Conservation (phyloP, 92 coral and sea anemone genomes). For the Zoanthus sociatus region DNA sequence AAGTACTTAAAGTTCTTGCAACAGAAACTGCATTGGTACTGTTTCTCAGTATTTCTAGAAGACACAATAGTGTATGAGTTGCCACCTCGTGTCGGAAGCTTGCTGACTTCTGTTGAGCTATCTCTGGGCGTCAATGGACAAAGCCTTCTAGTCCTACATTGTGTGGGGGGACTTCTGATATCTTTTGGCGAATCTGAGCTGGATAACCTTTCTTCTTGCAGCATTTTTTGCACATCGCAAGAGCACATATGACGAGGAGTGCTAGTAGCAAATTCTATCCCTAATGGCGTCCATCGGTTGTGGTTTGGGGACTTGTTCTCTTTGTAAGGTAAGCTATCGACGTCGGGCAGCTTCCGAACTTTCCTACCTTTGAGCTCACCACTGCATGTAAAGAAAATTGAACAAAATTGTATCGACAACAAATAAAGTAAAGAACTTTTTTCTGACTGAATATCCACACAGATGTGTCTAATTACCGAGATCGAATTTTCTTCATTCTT, state of each 20-base stretch:
- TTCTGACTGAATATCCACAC: neutral
- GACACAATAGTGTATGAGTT: neutral
- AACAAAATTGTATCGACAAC: neutral
- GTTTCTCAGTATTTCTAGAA: slow-evolving; percentile 53
- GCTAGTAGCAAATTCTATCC: slow-evolving; percentile 13
- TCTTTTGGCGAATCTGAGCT: neutral
- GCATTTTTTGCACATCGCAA: neutral
- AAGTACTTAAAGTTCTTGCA: slow-evolving; percentile 80
- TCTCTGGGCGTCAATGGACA: slow-evolving; percentile 32
- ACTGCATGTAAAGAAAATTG: neutral
- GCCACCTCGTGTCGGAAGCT: neutral
- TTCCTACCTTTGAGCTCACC: slow-evolving; percentile 52
- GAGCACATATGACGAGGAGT: slow-evolving; percentile 16
- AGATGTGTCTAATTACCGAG: too few species aligned
- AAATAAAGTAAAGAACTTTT: neutral
- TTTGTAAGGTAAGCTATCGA: slow-evolving; percentile 24
- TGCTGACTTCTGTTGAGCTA: neutral
- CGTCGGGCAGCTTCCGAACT: slow-evolving; percentile 66
- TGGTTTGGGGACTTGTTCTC: slow-evolving; percentile 33
- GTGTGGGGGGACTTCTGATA: neutral
- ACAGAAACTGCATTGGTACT: slow-evolving; percentile 71
- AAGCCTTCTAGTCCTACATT: slow-evolving; percentile 3
- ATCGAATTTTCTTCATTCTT: too few species aligned
- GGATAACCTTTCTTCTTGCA: neutral
- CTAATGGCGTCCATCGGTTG: slow-evolving; percentile 14